Evolutionary conservation across 2,113 vertebrate species (phyloP).

Genomic region (Triplophysa rosa): DNA sequence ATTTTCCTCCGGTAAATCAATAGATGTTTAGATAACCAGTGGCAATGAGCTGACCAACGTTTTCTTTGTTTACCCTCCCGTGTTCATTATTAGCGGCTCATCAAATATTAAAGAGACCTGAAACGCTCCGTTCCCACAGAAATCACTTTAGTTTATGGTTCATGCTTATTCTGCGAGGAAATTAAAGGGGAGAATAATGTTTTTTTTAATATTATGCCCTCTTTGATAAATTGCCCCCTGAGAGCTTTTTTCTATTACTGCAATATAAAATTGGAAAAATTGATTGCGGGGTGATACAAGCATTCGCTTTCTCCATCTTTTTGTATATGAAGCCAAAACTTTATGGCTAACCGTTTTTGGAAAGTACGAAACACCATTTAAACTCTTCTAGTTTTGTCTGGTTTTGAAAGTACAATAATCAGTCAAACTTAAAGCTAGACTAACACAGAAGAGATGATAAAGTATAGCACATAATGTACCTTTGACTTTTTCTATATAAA

Average conservation of each 20-base stretch:
- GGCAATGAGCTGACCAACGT: not conserved
- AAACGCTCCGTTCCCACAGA: conserved; percentile 26
- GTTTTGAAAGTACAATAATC: not conserved
- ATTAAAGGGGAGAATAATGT: conserved; percentile 26
- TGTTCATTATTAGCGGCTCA: not conserved
- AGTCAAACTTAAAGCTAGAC: not conserved
- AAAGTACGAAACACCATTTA: not conserved
- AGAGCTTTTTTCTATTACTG: conserved; percentile 26
- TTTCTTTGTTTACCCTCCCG: not conserved
- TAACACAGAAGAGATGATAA: too few relatives aligned
- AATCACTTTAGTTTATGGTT: conserved; percentile 37
- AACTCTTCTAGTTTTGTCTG: not conserved
- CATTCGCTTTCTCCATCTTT: not conserved
- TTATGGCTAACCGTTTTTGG: not conserved
- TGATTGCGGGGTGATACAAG: not conserved
- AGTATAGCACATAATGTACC: too few relatives aligned
- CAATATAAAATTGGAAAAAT: conserved; percentile 21
- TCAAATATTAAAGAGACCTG: conserved; percentile 49
- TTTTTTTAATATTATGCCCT: not conserved
- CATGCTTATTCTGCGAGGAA: conserved; percentile 23
- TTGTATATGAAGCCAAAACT: not conserved
- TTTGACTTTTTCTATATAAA: too few relatives aligned
- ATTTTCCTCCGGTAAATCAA: not conserved
- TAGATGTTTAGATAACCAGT: conserved; percentile 15
- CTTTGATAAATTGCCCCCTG: conserved; percentile 26